Conservation (phyloP, 2,113 vertebrate species). For the Hippocampus comes region DNA sequence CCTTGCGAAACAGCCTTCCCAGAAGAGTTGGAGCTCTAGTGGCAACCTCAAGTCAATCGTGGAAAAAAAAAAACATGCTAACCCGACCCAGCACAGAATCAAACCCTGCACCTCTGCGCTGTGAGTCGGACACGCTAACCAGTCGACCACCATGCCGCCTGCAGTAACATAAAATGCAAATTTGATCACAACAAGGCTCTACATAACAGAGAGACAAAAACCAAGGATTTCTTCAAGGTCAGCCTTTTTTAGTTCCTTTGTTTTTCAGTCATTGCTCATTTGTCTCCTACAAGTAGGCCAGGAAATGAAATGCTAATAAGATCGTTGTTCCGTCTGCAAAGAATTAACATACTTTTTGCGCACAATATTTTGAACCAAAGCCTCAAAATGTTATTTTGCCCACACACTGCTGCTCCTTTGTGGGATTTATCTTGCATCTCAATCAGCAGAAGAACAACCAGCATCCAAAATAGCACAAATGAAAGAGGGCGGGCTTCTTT, state of each 20-base stretch:
- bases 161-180: background rate
- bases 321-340: constrained; percentile 23
- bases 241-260: constrained; percentile 19
- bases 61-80: too few species aligned
- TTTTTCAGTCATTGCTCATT: constrained; percentile 37
- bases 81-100: too few species aligned
- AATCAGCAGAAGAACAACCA: constrained; percentile 26
- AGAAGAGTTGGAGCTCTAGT: too few species aligned
- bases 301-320: constrained; percentile 33
- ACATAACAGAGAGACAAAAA: constrained; percentile 21
- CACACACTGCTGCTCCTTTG: constrained; percentile 39
- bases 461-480: constrained; percentile 41
- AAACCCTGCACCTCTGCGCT: too few species aligned
- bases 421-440: constrained; percentile 23
- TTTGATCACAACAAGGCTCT: constrained; percentile 6
- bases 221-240: constrained; percentile 28
- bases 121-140: too few species aligned
- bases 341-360: constrained; percentile 47
- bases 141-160: too few species aligned
- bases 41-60: too few species aligned
- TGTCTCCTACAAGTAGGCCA: constrained; percentile 45
- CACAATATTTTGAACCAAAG: constrained; percentile 46
- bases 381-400: constrained; percentile 28
- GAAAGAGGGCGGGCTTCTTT: constrained; percentile 18
- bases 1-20: too few species aligned